Base-by-base conservation (phyloP, 2,113 vertebrate genomes). In the Lagopus leucura region DNA sequence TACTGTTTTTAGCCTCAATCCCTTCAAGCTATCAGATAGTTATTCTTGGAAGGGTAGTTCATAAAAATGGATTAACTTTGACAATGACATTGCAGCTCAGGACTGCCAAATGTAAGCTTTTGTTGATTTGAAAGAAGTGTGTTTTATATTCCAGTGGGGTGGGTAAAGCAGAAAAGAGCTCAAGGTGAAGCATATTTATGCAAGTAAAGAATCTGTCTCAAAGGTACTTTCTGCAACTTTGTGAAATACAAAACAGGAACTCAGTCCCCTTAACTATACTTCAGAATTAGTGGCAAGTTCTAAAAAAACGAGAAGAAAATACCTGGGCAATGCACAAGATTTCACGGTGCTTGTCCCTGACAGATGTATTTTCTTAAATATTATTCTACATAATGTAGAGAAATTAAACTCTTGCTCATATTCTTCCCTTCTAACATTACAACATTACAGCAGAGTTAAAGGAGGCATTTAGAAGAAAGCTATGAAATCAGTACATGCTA, bases 31-130 rank as follows among this genome's bases (percentile, higher is more conserved):
- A 89, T 95, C 93, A 95, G 75, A 87, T 67, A 88, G 85, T 93
- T 95, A 85, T 96, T 94, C 95, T 96, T 96, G 94, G 92, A 95
- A 95, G 90, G 70, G 70, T 88, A 86, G 90, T 96, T 96, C 93
- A 90, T 88, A 93, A 92, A 96, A 96, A 95, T 0, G 47, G 89
- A 92, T 97, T 97, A 94, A 80, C 77, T 95, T 97, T 96, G 94
- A 90, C 94, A 93, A 80, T 96, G 95, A 95, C 93, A 92, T 92
- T 96, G 92, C 83, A 94, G 85, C 89, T 93, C 79, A 95, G 77
- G 71, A 74, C 90, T 97, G 94, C 91, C 80, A 96, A 95, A 94
- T 85, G 76, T 80, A 85, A 80, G 80, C 85, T 86, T 92, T 90
- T 88, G 90, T 84, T 92, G 85, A 89, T 93, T 78, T 92, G 84